phyloP scores from a whole-genome alignment of 2,113 vertebrate species.

The Leiothrix lutea region DNA sequence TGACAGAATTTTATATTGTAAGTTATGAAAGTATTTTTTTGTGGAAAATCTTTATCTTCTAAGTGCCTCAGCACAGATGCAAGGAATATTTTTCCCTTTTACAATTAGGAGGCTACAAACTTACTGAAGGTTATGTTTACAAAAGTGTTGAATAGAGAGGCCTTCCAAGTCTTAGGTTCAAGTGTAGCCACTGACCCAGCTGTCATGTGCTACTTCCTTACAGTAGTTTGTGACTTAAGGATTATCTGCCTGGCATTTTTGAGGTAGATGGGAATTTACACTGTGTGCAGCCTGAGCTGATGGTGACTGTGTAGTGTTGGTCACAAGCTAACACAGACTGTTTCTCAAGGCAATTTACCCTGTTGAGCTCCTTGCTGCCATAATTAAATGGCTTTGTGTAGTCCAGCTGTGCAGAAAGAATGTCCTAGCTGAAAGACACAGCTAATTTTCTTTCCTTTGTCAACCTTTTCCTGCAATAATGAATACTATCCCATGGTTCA shows the following conservation, averaged over 20 bases:
- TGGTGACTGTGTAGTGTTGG: neutral
- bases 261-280: neutral
- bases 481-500: neutral
- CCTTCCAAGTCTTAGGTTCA: neutral
- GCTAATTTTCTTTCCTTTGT: conserved; percentile 33
- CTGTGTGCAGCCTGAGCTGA: neutral
- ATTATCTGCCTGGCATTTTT: neutral
- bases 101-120: neutral
- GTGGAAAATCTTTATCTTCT: neutral
- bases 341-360: neutral
- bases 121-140: neutral
- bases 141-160: neutral
- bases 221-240: neutral
- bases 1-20: conserved; percentile 16
- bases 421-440: neutral
- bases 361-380: neutral
- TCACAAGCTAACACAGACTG: neutral
- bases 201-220: neutral
- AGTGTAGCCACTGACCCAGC: neutral
- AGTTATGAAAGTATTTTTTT: neutral
- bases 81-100: neutral
- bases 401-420: neutral
- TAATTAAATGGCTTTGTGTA: conserved; percentile 32
- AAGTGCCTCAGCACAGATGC: neutral
- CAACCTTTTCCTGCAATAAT: neutral